These are phyloP conservation scores for Sinohyriopsis cumingii DNA, from an alignment of 2,888 invertebrate species.

Conservation along the genomic window DNA sequence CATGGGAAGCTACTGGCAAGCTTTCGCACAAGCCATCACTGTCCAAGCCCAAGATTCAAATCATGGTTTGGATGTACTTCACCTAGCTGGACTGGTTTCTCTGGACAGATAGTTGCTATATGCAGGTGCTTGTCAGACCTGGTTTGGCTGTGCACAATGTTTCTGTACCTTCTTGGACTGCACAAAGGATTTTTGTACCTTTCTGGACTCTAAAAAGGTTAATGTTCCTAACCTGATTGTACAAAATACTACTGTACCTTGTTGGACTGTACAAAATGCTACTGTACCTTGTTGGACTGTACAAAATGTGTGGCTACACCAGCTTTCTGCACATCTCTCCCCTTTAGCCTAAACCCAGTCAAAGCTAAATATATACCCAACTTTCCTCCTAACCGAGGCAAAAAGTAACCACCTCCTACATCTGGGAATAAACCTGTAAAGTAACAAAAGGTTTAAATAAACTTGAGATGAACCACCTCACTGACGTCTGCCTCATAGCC, in stretches of 20 bases:
- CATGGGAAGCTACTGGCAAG: too few relatives aligned
- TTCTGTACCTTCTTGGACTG: background rate
- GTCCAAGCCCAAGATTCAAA: too few relatives aligned
- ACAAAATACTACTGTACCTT: constrained; percentile 62
- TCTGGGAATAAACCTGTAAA: constrained; percentile 88
- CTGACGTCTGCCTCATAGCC: background rate
- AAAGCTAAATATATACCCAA: constrained; percentile 92
- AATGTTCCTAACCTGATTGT: background rate
- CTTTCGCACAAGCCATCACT: too few relatives aligned
- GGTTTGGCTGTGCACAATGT: background rate
- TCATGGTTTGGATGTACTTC: too few relatives aligned
- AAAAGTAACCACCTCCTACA: constrained; percentile 94
- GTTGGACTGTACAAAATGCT: constrained; percentile 75
- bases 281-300: constrained; percentile 75
- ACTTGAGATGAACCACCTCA: background rate
- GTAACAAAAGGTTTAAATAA: constrained; percentile 1
- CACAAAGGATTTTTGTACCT: too few relatives aligned
- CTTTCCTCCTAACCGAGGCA: constrained; percentile 88
- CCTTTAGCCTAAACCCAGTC: constrained; percentile 85
- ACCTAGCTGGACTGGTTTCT: too few relatives aligned
- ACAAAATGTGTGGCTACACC: constrained; percentile 95
- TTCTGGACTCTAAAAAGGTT: too few relatives aligned
- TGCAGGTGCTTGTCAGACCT: too few relatives aligned
- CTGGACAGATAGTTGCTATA: too few relatives aligned
- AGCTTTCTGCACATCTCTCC: constrained; percentile 86